Evolutionary conservation across 2,888 invertebrate genomes (phyloP), one percentile per base, ranked within the genome.

Genomic region (Drosophila crucigera): DNA sequence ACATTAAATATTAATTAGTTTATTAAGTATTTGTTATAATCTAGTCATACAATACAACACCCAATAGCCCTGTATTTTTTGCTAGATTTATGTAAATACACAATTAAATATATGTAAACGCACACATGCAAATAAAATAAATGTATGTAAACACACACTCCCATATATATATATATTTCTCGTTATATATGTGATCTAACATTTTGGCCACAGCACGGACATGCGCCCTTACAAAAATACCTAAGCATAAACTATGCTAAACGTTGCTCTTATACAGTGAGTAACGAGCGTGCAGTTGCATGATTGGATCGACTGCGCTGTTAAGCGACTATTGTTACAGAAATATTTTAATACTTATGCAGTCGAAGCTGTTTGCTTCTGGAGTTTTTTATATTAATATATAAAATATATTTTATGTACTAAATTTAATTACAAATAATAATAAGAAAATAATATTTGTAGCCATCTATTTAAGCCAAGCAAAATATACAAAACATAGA

Each of bases 191-290:
- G 19, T 41, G 52, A 65, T 69, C 56, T 37, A 50, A 43, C n/a
- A 54, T 70, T 61, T 71, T 76, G 75, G 75, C 76, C 33, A 50
- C 33, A 11, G 28, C 16, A 58, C 30, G 54, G 62, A 47, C 75
- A 61, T 76, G 75, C 75, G 75, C 73, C 28, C 6, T 62, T 19
- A 37, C 30, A 37, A 19, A 54, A 37, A 43, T n/a, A 50, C 10
- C 35, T 28, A 25, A 35, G 22, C 41, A 25, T 56, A 16, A n/a
- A 25, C 35, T 47, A 19, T 4, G 7, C 16, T 31, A 16, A 50
- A 16, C 11, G 6, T 35, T 43, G 19, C 63, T 64, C 60, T 43
- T 63, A 28, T 41, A 37, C 19, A 28, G 41, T 31, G 14, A 47
- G 43, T 47, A 22, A 22, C 43, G 22, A 25, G 25, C 16, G 22